Evolutionary conservation across 2,888 invertebrate genomes (phyloP).

Genomic region (Desoria tigrina): DNA sequence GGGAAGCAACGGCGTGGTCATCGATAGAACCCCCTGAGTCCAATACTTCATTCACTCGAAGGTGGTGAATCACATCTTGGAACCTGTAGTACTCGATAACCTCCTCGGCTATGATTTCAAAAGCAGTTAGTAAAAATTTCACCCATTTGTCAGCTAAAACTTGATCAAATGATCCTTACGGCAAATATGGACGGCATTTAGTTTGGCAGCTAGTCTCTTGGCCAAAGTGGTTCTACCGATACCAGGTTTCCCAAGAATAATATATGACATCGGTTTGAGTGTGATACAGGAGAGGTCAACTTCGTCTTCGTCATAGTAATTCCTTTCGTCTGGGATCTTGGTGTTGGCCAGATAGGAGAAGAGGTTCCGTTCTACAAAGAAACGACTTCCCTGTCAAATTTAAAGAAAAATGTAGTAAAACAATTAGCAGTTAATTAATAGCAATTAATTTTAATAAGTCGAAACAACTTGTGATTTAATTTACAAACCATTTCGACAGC

Average conservation of each 20-base stretch:
- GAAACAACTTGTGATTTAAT: no score
- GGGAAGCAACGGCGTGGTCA: constrained; percentile 29
- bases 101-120: constrained; percentile 25
- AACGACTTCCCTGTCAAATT: no score
- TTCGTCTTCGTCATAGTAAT: constrained; percentile 36
- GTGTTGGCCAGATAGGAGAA: constrained; percentile 24
- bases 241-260: constrained; percentile 49
- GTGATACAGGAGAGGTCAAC: constrained; percentile 34
- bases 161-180: constrained; percentile 36
- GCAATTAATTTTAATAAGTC: no score
- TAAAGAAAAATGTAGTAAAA: no score
- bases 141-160: no score
- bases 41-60: constrained; percentile 34
- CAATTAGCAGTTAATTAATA: no score
- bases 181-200: constrained; percentile 42
- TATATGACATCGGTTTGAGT: constrained; percentile 29
- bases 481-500: constrained; percentile 16
- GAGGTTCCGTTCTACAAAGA: constrained; percentile 31
- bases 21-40: constrained; percentile 32
- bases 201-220: constrained; percentile 36
- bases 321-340: constrained; percentile 18
- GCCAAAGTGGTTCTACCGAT: constrained; percentile 46
- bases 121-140: neutral
- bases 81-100: constrained; percentile 38
- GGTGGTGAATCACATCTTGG: constrained; percentile 15